Conservation (phyloP, 2,113 vertebrate species). For the Corythaeola cristata region DNA sequence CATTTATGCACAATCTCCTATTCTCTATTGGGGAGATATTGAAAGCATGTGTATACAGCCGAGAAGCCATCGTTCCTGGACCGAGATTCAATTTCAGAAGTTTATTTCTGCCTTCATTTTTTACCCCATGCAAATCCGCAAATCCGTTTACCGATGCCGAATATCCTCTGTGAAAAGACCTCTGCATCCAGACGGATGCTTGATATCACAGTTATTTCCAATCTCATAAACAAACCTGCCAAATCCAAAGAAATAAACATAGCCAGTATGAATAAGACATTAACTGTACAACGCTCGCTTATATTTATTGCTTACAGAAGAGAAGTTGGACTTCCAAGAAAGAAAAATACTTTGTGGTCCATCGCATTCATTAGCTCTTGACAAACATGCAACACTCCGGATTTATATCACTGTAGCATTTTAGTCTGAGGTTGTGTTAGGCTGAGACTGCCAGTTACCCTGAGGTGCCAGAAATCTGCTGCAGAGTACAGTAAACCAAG, state of each 20-base stretch:
- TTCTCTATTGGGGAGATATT: conserved; percentile 39
- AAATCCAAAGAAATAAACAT: background rate
- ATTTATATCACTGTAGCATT: background rate
- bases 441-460: background rate
- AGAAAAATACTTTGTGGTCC: background rate
- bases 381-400: background rate
- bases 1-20: conserved; percentile 66
- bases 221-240: conserved; percentile 2
- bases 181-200: background rate
- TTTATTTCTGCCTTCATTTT: background rate
- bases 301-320: background rate
- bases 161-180: conserved; percentile 11
- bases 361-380: background rate
- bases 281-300: background rate
- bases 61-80: background rate
- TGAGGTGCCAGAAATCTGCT: background rate
- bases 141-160: background rate
- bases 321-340: background rate
- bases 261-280: background rate
- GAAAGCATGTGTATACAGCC: background rate
- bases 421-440: background rate
- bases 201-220: background rate
- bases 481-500: background rate
- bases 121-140: conserved; percentile 31
- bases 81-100: background rate